Evolutionary conservation across 2,888 invertebrate species (phyloP).

Genomic region (Tineola bisselliella): DNA sequence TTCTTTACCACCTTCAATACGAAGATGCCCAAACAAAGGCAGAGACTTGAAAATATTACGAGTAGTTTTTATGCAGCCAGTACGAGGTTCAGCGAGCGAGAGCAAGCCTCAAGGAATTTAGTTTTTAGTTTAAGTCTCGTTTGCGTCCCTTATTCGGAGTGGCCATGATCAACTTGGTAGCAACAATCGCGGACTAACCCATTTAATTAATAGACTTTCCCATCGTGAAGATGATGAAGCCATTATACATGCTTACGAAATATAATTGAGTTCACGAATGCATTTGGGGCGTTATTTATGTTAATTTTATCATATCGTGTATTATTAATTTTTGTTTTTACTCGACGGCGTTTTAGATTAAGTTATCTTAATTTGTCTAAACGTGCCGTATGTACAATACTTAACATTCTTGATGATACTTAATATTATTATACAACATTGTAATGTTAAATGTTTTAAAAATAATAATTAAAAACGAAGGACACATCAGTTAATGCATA

Average conservation of each 20-base stretch:
- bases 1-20: background rate
- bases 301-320: background rate
- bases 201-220: slow-evolving; percentile 44
- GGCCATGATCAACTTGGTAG: slow-evolving; percentile 15
- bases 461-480: no score
- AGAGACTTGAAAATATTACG: slow-evolving; percentile 4
- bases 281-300: slow-evolving; percentile 20
- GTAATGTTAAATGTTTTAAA: no score
- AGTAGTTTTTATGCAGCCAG: slow-evolving; percentile 11
- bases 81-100: slow-evolving; percentile 6
- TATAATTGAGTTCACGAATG: slow-evolving; percentile 27
- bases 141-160: slow-evolving; percentile 39
- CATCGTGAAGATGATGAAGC: slow-evolving; percentile 39
- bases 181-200: slow-evolving; percentile 20
- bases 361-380: background rate
- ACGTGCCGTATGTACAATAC: no score
- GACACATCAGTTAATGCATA: no score
- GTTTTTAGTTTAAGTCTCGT: slow-evolving; percentile 40
- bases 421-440: no score
- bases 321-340: background rate
- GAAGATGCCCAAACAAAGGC: slow-evolving; percentile 11
- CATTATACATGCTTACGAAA: slow-evolving; percentile 47
- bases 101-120: slow-evolving; percentile 32
- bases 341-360: background rate
- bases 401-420: no score